These are phyloP conservation scores for Archocentrus centrarchus DNA, from an alignment of 2,113 vertebrate species.

Conservation along the genomic window DNA sequence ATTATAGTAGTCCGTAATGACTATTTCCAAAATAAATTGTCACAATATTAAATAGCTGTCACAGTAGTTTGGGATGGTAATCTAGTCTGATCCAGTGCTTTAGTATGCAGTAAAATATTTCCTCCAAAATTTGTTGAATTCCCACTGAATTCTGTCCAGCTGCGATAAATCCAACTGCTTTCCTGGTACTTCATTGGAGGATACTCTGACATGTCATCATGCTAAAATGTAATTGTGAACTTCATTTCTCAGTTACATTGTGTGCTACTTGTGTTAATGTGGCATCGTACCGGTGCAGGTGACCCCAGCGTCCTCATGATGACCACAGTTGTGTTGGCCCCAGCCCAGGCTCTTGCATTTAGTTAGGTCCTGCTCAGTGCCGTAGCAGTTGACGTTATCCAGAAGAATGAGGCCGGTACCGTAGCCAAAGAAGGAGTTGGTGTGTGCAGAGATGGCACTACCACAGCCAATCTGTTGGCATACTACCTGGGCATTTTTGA, in stretches of 20 bases:
- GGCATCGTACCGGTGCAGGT: constrained; percentile 85
- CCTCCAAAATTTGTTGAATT: background rate
- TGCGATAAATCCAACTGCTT: background rate
- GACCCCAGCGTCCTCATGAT: constrained; percentile 94
- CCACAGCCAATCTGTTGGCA: constrained; percentile 92
- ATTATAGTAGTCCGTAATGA: too few species aligned
- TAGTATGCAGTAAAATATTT: background rate
- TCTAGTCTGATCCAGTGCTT: background rate
- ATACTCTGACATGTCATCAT: background rate
- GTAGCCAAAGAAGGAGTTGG: constrained; percentile 90
- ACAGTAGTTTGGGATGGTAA: background rate
- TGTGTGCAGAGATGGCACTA: constrained; percentile 81
- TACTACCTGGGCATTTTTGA: constrained; percentile 87
- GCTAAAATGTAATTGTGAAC: background rate
- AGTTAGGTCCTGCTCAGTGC: constrained; percentile 82
- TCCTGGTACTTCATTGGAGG: background rate
- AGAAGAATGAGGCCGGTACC: constrained; percentile 90
- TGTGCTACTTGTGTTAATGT: constrained; percentile 1
- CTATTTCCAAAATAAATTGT: too few species aligned
- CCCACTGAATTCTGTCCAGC: background rate
- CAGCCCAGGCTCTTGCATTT: constrained; percentile 91
- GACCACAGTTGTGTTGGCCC: constrained; percentile 96
- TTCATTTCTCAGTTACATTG: background rate
- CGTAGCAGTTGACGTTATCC: constrained; percentile 92
- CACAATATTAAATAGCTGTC: too few species aligned